phyloP scores from a whole-genome alignment of 2,113 vertebrate genomes.

The Caretta caretta region DNA sequence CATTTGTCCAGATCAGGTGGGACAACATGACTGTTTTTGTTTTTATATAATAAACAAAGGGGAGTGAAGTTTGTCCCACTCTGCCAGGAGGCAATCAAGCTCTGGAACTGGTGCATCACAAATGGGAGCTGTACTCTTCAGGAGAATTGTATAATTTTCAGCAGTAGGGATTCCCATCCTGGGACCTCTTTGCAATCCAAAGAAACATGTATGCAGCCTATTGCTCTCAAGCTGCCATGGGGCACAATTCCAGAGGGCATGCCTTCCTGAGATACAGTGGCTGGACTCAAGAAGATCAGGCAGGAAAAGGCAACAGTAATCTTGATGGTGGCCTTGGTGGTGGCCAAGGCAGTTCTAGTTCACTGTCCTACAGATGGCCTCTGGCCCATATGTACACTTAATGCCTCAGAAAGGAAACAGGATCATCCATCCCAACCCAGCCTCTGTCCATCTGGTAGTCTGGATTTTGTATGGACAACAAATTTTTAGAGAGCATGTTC shows the following conservation, averaged over 20 bases:
- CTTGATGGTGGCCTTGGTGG: not conserved
- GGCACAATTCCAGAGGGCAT: not conserved
- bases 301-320: not conserved
- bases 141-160: not conserved
- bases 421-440: not conserved
- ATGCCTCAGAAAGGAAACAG: not conserved
- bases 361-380: not conserved
- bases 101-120: not conserved
- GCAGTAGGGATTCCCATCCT: not conserved
- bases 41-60: not conserved
- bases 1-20: not conserved
- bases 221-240: not conserved
- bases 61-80: not conserved
- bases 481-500: not conserved
- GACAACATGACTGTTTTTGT: not conserved
- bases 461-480: not conserved
- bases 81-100: not conserved
- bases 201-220: not conserved
- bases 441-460: not conserved
- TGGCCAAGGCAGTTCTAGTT: not conserved
- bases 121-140: not conserved
- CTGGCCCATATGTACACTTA: not conserved
- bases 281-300: not conserved
- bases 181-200: not conserved
- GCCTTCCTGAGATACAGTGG: not conserved